phyloP scores from a whole-genome alignment of 2,888 invertebrate species.

The Zygaena filipendulae region DNA sequence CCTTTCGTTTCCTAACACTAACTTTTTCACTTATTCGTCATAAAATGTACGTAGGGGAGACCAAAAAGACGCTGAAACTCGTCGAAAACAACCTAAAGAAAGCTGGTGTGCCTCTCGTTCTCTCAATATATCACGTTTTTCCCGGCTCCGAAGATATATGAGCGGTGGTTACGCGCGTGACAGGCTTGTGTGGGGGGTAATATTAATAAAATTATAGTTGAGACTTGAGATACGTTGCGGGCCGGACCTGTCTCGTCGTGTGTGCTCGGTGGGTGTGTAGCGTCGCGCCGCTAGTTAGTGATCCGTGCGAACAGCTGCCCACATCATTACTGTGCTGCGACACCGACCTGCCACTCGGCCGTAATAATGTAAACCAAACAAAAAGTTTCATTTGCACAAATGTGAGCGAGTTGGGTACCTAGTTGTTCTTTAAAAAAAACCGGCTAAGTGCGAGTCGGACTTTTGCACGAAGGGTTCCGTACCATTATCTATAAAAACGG shows the following conservation, averaged over 20 bases:
- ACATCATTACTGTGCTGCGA: slow-evolving; percentile 22
- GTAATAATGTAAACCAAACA: too few species aligned
- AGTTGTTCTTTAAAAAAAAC: too few species aligned
- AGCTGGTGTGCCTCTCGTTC: slow-evolving; percentile 58
- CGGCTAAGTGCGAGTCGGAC: too few species aligned
- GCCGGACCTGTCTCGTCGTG: slow-evolving; percentile 40
- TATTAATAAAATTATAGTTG: slow-evolving; percentile 68
- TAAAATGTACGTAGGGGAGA: too few species aligned
- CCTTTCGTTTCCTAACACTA: too few species aligned
- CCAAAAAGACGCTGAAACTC: slow-evolving; percentile 53
- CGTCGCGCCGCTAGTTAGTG: too few species aligned
- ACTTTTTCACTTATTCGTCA: too few species aligned
- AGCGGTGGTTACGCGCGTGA: slow-evolving; percentile 59
- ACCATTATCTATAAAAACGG: too few species aligned
- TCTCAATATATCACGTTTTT: slow-evolving; percentile 67
- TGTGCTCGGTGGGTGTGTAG: slow-evolving; percentile 14
- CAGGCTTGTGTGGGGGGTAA: slow-evolving; percentile 59
- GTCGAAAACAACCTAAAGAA: slow-evolving; percentile 41
- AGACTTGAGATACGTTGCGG: slow-evolving; percentile 41
- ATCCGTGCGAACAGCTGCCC: slow-evolving; percentile 19
- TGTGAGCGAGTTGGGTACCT: slow-evolving; percentile 24
- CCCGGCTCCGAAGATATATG: slow-evolving; percentile 53
- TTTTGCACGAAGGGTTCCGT: too few species aligned
- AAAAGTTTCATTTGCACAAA: slow-evolving; percentile 23
- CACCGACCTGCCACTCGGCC: too few species aligned